Percentiles rank a stretch among this genome's conserved stretches.
Conservation (phyloP, 2,888 invertebrate genomes). For the Leucoma salicis region DNA sequence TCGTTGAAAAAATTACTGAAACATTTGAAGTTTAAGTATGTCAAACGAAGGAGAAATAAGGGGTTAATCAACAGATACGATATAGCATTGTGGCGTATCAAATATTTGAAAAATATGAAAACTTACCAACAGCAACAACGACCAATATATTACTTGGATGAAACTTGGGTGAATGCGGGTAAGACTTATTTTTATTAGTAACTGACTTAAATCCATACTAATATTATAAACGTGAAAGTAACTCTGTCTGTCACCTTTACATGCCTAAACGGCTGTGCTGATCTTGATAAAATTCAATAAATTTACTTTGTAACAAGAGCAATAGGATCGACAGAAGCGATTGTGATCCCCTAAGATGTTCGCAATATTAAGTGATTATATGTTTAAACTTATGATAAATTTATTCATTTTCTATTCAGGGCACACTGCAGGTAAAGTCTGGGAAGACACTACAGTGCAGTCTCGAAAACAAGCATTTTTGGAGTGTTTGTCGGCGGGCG, state of each 20-base stretch:
- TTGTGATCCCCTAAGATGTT: neutral
- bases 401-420: slow-evolving; percentile 12
- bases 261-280: neutral
- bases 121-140: slow-evolving; percentile 10
- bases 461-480: slow-evolving; percentile 16
- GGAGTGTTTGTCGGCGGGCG: slow-evolving; percentile 14
- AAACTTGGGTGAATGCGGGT: slow-evolving; percentile 24
- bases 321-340: neutral
- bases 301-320: neutral
- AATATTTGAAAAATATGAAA: neutral
- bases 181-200: slow-evolving; percentile 6
- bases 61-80: neutral
- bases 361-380: neutral
- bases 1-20: slow-evolving; percentile 7
- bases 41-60: slow-evolving; percentile 2
- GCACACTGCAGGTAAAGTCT: slow-evolving; percentile 14
- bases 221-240: too few species aligned
- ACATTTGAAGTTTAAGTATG: slow-evolving; percentile 13
- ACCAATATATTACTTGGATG: slow-evolving; percentile 9
- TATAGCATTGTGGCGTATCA: slow-evolving; percentile 3
- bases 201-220: neutral
- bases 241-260: neutral
- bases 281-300: slow-evolving; percentile 1
- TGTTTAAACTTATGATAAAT: slow-evolving; percentile 6
- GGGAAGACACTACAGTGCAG: slow-evolving; percentile 12